Conservation (phyloP, 1,140 invertebrate species). For the Conopomorpha cramerella region DNA sequence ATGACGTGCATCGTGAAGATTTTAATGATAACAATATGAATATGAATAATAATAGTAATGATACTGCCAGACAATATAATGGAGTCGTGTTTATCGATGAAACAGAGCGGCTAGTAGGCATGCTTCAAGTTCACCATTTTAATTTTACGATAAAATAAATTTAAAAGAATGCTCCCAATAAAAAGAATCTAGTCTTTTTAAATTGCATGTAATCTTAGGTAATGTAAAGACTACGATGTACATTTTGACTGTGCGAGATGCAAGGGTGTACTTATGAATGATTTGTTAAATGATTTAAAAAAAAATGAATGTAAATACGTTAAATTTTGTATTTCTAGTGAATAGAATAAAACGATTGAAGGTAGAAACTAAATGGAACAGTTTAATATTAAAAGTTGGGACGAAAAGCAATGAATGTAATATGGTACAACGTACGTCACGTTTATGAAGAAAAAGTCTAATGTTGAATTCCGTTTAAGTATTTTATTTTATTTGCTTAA, state of each 20-base stretch:
- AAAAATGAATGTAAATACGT: slow-evolving; percentile 60
- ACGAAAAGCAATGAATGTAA: too few species aligned
- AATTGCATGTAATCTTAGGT: slow-evolving; percentile 12
- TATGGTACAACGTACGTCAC: too few species aligned
- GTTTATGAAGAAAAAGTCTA: too few species aligned
- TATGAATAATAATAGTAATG: slow-evolving; percentile 10
- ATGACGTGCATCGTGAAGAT: not conserved
- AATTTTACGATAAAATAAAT: not conserved
- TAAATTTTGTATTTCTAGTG: slow-evolving; percentile 61
- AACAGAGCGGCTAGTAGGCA: too few species aligned
- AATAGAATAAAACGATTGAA: too few species aligned
- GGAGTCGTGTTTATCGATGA: slow-evolving; percentile 18
- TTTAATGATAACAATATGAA: too few species aligned
- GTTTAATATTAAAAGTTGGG: too few species aligned
- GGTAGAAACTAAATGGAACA: too few species aligned
- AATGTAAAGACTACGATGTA: slow-evolving; percentile 46
- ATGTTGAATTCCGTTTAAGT: too few species aligned
- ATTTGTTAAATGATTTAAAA: slow-evolving; percentile 44
- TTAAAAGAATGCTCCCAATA: slow-evolving; percentile 24
- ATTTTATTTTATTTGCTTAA: too few species aligned
- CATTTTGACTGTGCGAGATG: slow-evolving; percentile 47
- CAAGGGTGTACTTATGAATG: slow-evolving; percentile 55
- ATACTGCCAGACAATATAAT: slow-evolving; percentile 43
- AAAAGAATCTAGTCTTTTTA: slow-evolving; percentile 45
- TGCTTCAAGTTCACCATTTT: too few species aligned